Evolutionary conservation across 2,888 invertebrate genomes (phyloP).

Genomic region (Caenorhabditis japonica): DNA sequence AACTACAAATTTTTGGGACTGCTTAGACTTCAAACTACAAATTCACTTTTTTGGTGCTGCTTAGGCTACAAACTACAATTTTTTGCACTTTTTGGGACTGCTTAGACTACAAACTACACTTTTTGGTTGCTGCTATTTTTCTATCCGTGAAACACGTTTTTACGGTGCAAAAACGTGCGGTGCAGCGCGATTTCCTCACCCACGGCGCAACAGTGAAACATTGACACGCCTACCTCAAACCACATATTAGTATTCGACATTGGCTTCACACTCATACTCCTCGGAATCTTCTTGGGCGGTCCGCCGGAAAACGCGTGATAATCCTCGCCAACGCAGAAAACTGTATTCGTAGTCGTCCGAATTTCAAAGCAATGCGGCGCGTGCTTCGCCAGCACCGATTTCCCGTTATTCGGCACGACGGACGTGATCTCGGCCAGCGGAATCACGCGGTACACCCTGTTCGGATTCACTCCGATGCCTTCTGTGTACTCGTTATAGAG

Average conservation of each 20-base stretch:
- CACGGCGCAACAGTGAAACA: no score
- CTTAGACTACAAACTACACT: no score
- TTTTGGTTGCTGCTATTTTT: no score
- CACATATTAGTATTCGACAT: conserved; percentile 67
- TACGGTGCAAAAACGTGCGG: no score
- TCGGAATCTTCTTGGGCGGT: conserved; percentile 63
- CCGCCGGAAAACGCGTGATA: conserved; percentile 65
- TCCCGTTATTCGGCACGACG: conserved; percentile 72
- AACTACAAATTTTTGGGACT: no score
- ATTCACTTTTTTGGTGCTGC: no score
- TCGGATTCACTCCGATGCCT: conserved; percentile 58
- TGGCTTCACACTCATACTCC: conserved; percentile 58
- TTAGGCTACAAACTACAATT: no score
- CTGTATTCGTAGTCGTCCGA: conserved; percentile 67
- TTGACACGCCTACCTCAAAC: conserved; percentile 64
- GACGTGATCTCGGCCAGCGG: conserved; percentile 73
- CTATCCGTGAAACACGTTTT: no score
- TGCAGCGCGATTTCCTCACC: no score
- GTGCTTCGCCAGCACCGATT: conserved; percentile 66
- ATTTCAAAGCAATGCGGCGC: conserved; percentile 77
- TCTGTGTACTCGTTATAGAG: conserved; percentile 76
- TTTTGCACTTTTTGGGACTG: no score
- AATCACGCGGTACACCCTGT: conserved; percentile 69
- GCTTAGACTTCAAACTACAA: no score
- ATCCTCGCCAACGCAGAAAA: conserved; percentile 77